Evolutionary conservation across 2,888 invertebrate genomes (phyloP).

Genomic region (Conchocele bisecta): DNA sequence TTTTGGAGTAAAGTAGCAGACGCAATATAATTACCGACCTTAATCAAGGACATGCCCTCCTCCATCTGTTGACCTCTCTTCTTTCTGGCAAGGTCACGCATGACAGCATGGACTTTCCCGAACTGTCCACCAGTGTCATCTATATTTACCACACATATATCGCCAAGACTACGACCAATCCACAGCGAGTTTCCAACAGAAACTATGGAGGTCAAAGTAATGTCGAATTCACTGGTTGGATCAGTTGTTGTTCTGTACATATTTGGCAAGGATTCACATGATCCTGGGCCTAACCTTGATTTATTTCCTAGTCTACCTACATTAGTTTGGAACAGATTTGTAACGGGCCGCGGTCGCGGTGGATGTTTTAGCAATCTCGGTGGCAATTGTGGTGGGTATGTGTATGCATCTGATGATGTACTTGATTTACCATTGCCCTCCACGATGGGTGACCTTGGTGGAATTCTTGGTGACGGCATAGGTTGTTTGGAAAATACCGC

Average conservation of each 20-base stretch:
- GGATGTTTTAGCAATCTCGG: no score
- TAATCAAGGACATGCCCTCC: slow-evolving; percentile 13
- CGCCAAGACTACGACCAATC: slow-evolving; percentile 70
- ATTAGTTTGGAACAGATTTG: no score
- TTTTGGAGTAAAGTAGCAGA: slow-evolving; percentile 17
- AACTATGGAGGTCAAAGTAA: slow-evolving; percentile 52
- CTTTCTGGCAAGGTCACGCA: slow-evolving; percentile 21
- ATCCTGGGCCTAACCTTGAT: no score
- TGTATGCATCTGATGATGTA: no score
- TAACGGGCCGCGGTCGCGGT: no score
- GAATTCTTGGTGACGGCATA: no score
- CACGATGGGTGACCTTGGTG: no score
- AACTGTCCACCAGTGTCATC: not conserved
- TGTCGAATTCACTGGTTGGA: not conserved
- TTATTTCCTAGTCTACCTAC: no score
- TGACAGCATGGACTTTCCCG: slow-evolving; percentile 38
- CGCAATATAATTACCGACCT: slow-evolving; percentile 38
- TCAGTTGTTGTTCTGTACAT: no score
- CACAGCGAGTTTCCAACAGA: slow-evolving; percentile 67
- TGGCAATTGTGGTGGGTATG: no score
- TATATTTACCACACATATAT: slow-evolving; percentile 57
- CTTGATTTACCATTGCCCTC: no score
- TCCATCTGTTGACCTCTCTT: not conserved
- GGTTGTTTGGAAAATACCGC: no score
- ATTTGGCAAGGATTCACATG: slow-evolving; percentile 26